Percentiles rank a stretch among this genome's conserved stretches.
Evolutionary conservation across 2,113 vertebrate species (phyloP).

Genomic region (Cheilinus undulatus): DNA sequence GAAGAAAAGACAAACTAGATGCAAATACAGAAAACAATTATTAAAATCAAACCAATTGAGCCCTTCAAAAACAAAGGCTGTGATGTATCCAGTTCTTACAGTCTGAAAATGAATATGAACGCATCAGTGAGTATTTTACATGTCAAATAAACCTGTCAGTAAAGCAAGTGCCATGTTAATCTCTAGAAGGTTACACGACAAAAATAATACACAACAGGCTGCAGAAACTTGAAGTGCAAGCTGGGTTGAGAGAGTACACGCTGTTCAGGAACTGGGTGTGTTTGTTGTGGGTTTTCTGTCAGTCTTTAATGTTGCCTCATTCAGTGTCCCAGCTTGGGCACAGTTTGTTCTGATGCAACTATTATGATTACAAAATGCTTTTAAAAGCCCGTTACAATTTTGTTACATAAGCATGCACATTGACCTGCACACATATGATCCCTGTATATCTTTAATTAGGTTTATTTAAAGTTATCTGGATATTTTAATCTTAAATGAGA

Average conservation of each 20-base stretch:
- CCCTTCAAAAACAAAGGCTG: background rate
- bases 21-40: background rate
- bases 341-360: conserved; percentile 29
- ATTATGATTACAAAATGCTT: conserved; percentile 14
- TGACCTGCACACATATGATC: background rate
- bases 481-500: no score
- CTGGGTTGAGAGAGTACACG: conserved; percentile 2
- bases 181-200: background rate
- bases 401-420: background rate
- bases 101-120: background rate
- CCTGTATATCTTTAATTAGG: background rate
- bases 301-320: conserved; percentile 20
- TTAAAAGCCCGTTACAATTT: background rate
- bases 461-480: background rate
- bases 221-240: conserved; percentile 3
- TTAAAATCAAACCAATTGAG: background rate
- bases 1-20: background rate
- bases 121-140: background rate
- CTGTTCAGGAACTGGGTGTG: conserved; percentile 27
- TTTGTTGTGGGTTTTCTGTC: conserved; percentile 28
- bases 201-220: background rate
- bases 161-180: background rate
- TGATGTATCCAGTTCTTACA: background rate
- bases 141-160: background rate
- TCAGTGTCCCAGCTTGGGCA: conserved; percentile 22